Base-by-base conservation (phyloP, 2,888 invertebrate species). In the Amphipyra tragopoginis region DNA sequence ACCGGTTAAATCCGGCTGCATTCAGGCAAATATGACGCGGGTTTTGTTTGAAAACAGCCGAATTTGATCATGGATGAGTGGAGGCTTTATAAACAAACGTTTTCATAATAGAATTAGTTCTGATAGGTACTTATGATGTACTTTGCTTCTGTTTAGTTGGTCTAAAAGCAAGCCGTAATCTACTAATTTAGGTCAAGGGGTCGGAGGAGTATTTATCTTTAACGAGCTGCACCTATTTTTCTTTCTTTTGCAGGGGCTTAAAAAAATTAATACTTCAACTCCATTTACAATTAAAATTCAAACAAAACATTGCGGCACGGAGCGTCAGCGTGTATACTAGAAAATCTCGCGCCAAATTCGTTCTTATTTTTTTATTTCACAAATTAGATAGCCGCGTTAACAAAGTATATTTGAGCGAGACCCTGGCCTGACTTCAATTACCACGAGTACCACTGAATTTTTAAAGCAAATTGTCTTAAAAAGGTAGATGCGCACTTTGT, bases 391-490 rank as follows among this genome's bases (percentile, higher is more conserved):
- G 68, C 40, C 57, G 42, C 51, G 63, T 60, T 53, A 70, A 51
- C 56, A 56, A 62, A 68, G 62, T 67, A 58, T 75, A 72, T 67
- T 70, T 65, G 63, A 42, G 59, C 21, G 57, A 50, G 42, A 36
- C 47, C 61, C 58, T 54, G 40, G 56, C 49, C 70, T 55, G 70
- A 38, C 75, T 73, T 71, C 77, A 74, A 77, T 78, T 78, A 78
- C 66, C 56, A 47, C 53, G 55, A 74, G 65, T 58, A 66, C 64
- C 52, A 60, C 51, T 79, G 68, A 75, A 79, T 77, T 75, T 79
- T 79, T 75, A 71, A 79, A 69, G 68, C 43, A 65, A 79, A 77
- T 72, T 72, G 67, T 71, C 71, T 70, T 76, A 66, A 69, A 69
- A 70, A 77, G 69, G 72, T 67, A 54, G 73, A 73, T 60, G 65